Conservation (phyloP, 1,140 invertebrate genomes). For the Thrips palmi region DNA sequence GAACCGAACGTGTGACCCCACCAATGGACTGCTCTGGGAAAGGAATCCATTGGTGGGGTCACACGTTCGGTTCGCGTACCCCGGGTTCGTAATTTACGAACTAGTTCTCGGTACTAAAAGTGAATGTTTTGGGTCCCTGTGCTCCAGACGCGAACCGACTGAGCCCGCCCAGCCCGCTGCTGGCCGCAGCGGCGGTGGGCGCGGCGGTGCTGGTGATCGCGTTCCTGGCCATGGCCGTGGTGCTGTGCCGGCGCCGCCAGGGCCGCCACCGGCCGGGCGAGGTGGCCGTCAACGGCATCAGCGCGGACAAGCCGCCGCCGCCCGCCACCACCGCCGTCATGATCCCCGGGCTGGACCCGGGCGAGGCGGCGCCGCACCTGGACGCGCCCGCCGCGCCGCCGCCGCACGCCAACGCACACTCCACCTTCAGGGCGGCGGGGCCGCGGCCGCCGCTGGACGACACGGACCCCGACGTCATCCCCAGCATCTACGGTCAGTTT, state of each 20-base stretch:
- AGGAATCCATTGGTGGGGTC: not conserved
- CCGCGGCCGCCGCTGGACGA: conserved; percentile 26
- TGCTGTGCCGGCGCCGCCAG: conserved; percentile 41
- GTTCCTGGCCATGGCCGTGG: conserved; percentile 47
- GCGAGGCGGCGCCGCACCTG: conserved; percentile 1
- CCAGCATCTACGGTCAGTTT: conserved; percentile 59
- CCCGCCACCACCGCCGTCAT: conserved; percentile 37
- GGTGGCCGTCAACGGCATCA: no score
- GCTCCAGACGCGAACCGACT: conserved; percentile 5
- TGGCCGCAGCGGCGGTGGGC: conserved; percentile 48
- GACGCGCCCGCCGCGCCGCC: no score
- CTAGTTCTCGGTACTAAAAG: no score
- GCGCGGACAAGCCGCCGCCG: no score
- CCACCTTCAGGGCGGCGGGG: no score
- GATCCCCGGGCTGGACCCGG: conserved; percentile 23
- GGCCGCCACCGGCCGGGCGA: conserved; percentile 23
- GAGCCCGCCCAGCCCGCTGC: conserved; percentile 21
- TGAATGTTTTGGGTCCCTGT: no score
- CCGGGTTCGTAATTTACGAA: conserved; percentile 1
- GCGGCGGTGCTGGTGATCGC: conserved; percentile 44
- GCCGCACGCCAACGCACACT: no score
- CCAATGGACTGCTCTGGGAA: not conserved
- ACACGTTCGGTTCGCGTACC: conserved; percentile 3
- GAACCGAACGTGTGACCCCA: conserved; percentile 1
- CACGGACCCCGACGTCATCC: conserved; percentile 65